phyloP scores from a whole-genome alignment of 1,140 invertebrate species.

The Gonioctena quinquepunctata region DNA sequence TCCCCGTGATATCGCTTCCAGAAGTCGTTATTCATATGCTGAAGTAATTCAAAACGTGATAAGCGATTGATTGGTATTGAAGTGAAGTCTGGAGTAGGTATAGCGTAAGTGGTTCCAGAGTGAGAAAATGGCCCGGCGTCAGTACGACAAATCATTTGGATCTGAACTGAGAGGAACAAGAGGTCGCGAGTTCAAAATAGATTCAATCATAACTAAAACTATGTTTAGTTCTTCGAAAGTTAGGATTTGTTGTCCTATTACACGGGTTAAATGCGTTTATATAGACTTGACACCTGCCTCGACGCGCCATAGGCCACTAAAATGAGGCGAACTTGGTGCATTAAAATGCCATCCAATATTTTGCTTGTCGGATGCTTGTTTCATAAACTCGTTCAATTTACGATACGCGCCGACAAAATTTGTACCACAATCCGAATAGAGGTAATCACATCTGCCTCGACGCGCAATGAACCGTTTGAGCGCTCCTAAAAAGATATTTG shows the following conservation, averaged over 20 bases:
- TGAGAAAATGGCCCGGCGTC: conserved; percentile 39
- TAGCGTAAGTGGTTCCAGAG: conserved; percentile 38
- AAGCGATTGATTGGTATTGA: conserved; percentile 21
- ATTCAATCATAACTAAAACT: neutral
- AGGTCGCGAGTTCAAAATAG: neutral
- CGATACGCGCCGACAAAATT: too few relatives aligned
- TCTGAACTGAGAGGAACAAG: neutral
- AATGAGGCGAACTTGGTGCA: too few relatives aligned
- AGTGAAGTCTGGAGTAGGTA: conserved; percentile 25
- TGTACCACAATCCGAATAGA: too few relatives aligned
- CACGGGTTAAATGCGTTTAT: conserved; percentile 8
- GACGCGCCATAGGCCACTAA: too few relatives aligned
- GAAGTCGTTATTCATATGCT: conserved; percentile 40
- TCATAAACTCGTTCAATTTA: too few relatives aligned
- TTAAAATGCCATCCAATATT: neutral
- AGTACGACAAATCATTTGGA: conserved; percentile 43
- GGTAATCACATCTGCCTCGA: too few relatives aligned
- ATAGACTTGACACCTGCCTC: conserved; percentile 15
- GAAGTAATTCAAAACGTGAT: conserved; percentile 38
- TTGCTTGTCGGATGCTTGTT: too few relatives aligned
- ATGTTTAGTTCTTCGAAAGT: conserved; percentile 38
- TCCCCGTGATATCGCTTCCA: conserved; percentile 24
- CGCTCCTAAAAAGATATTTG: too few relatives aligned
- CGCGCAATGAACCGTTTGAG: too few relatives aligned
- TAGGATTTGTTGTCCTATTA: conserved; percentile 35